phyloP scores from a whole-genome alignment of 1,140 invertebrate species.

The Himalopsyche phryganea region DNA sequence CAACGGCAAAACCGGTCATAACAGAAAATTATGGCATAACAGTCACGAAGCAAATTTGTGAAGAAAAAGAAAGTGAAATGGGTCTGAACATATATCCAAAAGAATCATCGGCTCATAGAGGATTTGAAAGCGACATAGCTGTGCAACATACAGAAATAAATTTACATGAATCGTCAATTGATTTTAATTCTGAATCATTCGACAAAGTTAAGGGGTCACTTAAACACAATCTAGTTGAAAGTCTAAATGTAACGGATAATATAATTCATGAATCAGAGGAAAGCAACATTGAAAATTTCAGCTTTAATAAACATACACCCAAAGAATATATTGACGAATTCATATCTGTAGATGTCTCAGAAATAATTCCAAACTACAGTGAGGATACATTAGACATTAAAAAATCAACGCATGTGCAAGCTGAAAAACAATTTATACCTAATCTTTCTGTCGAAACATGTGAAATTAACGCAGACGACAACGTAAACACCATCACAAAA shows the following conservation, averaged over 20 bases:
- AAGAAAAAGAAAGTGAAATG: constrained; percentile 42
- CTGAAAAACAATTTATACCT: constrained; percentile 36
- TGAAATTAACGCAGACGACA: constrained; percentile 37
- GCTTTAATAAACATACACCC: constrained; percentile 33
- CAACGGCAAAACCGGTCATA: constrained; percentile 36
- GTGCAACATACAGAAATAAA: constrained; percentile 46
- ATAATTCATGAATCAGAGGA: constrained; percentile 46
- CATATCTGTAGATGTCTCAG: constrained; percentile 14
- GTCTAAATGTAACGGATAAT: constrained; percentile 47
- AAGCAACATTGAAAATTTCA: constrained; percentile 39
- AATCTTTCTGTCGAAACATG: constrained; percentile 33
- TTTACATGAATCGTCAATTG: constrained; percentile 37
- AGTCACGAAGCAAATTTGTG: constrained; percentile 37
- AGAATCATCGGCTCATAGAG: constrained; percentile 35
- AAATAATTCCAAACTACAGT: constrained; percentile 36
- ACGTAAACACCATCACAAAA: constrained; percentile 19
- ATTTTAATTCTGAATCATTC: constrained; percentile 37
- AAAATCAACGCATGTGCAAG: constrained; percentile 34
- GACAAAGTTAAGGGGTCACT: constrained; percentile 41
- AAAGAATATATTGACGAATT: constrained; percentile 16
- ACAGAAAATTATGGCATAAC: constrained; percentile 39
- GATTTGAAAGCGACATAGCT: constrained; percentile 38
- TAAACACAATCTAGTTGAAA: constrained; percentile 49
- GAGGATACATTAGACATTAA: constrained; percentile 32
- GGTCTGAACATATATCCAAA: constrained; percentile 37